Evolutionary conservation across 2,888 invertebrate species (phyloP).

Genomic region (Xanthorhoe designata): DNA sequence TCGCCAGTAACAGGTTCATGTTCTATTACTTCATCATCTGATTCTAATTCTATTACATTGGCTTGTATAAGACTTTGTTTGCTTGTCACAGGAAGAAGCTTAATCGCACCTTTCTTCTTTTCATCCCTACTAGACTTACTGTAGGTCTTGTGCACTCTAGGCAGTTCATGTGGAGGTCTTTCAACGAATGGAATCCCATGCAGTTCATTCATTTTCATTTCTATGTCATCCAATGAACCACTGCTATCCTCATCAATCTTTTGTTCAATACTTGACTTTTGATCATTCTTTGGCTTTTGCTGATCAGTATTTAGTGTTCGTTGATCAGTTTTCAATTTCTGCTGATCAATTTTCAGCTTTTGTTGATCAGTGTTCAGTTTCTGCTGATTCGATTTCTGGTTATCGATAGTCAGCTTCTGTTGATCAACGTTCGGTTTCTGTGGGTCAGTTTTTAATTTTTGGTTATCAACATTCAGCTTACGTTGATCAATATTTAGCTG

Average conservation of each 20-base stretch:
- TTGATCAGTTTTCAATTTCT: constrained; percentile 41
- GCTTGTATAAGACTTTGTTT: constrained; percentile 51
- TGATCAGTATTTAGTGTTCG: constrained; percentile 40
- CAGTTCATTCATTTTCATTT: constrained; percentile 80
- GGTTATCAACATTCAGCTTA: not conserved
- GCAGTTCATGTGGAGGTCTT: constrained; percentile 68
- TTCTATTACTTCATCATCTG: constrained; percentile 65
- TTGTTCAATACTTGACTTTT: constrained; percentile 40
- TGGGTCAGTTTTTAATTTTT: not conserved
- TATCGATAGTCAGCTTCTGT: not conserved
- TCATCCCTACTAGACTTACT: constrained; percentile 52
- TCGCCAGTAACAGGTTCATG: constrained; percentile 65
- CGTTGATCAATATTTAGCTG: constrained; percentile 29
- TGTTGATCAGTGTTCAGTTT: constrained; percentile 44
- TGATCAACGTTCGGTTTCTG: not conserved
- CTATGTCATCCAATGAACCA: constrained; percentile 68
- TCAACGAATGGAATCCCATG: constrained; percentile 77
- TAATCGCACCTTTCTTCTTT: constrained; percentile 52
- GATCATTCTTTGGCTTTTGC: constrained; percentile 46
- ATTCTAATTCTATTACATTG: constrained; percentile 54
- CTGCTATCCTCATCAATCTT: constrained; percentile 42
- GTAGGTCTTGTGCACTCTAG: constrained; percentile 55
- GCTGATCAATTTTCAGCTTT: constrained; percentile 38
- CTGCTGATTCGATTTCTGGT: constrained; percentile 10
- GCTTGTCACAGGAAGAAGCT: constrained; percentile 57